Evolutionary conservation across 2,113 vertebrate genomes (phyloP).

Genomic region (Hystrix brachyura): DNA sequence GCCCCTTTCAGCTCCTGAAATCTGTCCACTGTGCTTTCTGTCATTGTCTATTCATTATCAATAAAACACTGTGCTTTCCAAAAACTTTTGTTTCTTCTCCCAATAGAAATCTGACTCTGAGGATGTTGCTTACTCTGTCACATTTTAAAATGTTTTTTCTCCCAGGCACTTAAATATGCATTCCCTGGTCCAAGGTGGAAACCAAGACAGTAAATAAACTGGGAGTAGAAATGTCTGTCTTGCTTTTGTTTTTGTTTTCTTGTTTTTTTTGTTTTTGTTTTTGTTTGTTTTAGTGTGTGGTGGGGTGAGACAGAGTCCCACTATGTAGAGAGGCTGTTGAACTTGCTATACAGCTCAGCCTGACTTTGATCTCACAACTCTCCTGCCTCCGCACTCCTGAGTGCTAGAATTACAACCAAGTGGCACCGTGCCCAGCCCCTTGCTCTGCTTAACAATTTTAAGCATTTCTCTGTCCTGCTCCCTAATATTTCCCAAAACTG

Average conservation of each 20-base stretch:
- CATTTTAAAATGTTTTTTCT: not conserved
- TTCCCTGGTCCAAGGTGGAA: not conserved
- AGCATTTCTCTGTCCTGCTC: not conserved
- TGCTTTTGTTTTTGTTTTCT: too few species aligned
- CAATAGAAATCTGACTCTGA: not conserved
- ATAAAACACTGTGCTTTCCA: not conserved
- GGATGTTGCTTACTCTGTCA: not conserved
- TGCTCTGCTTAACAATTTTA: not conserved
- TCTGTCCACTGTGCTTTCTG: not conserved
- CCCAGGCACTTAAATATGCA: not conserved
- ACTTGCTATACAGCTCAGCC: not conserved
- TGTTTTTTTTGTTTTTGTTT: too few species aligned
- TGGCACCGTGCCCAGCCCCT: not conserved
- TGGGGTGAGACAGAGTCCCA: not conserved
- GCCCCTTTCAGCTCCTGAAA: not conserved
- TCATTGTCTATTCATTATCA: not conserved
- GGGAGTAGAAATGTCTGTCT: not conserved
- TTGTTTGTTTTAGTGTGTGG: not conserved
- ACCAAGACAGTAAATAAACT: not conserved
- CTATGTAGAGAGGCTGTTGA: not conserved
- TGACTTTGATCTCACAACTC: not conserved
- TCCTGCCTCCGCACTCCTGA: not conserved
- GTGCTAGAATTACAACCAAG: not conserved
- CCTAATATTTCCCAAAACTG: not conserved
- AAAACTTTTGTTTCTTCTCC: not conserved